phyloP scores from a whole-genome alignment of 2,113 vertebrate species.

The Fulmarus glacialis region DNA sequence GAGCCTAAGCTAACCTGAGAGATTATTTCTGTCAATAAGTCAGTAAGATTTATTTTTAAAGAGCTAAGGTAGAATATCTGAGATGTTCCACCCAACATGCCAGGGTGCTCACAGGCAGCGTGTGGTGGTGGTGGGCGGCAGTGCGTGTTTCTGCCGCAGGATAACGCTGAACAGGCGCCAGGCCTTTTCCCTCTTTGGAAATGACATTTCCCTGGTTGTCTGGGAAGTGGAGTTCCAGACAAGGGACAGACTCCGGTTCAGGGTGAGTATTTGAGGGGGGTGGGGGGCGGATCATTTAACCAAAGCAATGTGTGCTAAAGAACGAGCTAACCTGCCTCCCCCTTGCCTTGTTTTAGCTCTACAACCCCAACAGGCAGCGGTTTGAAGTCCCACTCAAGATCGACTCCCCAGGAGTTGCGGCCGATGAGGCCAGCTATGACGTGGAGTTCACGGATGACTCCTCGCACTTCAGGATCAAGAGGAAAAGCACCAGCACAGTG shows the following conservation, averaged over 20 bases:
- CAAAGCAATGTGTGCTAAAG: accelerated
- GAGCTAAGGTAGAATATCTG: not conserved
- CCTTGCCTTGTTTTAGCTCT: constrained; percentile 10
- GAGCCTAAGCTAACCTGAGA: not conserved
- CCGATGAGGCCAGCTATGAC: not conserved
- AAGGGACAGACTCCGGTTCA: constrained; percentile 44
- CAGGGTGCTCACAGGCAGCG: accelerated
- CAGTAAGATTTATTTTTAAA: not conserved
- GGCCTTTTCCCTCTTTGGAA: not conserved
- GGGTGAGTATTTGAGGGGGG: not conserved
- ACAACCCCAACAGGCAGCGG: constrained; percentile 5
- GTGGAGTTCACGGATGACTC: not conserved
- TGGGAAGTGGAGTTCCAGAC: constrained; percentile 58
- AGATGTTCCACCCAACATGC: accelerated
- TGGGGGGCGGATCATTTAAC: not conserved
- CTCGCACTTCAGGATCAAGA: not conserved
- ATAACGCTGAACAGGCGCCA: constrained; percentile 9
- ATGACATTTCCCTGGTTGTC: not conserved
- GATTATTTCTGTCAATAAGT: not conserved
- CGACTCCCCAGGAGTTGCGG: not conserved
- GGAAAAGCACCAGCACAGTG: constrained; percentile 40
- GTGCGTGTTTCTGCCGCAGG: not conserved
- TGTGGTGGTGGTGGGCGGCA: not conserved
- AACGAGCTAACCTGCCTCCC: not conserved
- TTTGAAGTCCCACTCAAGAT: constrained; percentile 60